Percentiles rank a stretch among this genome's conserved stretches.
These are phyloP conservation scores for Aromia moschata DNA, from an alignment of 2,888 invertebrate genomes.

Conservation along the genomic window DNA sequence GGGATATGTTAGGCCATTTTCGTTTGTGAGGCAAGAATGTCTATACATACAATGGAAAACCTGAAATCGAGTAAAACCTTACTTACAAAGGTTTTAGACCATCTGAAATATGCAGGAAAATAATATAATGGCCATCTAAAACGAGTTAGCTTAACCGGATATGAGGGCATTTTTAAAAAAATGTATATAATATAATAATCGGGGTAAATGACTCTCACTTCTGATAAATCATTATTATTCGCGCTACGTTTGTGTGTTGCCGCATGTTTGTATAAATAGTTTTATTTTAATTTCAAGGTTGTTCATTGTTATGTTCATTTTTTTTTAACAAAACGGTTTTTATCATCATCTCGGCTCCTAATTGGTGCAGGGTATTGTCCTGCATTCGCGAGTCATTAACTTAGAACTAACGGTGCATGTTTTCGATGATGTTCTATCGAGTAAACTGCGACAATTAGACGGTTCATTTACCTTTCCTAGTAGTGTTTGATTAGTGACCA, in stretches of 20 bases:
- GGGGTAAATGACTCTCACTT: constrained; percentile 21
- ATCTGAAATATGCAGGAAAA: too few relatives aligned
- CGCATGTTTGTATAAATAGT: constrained; percentile 12
- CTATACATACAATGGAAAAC: too few relatives aligned
- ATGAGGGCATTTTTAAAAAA: too few relatives aligned
- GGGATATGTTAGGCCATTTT: too few relatives aligned
- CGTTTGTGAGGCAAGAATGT: too few relatives aligned
- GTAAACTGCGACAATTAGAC: not conserved
- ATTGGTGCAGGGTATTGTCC: constrained; percentile 12
- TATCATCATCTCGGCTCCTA: not conserved
- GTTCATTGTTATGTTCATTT: constrained; percentile 7
- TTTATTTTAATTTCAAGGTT: constrained; percentile 21
- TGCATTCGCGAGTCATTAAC: constrained; percentile 15
- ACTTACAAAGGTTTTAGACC: too few relatives aligned
- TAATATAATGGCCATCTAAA: too few relatives aligned
- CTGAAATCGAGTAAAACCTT: too few relatives aligned
- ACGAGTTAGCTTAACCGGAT: too few relatives aligned
- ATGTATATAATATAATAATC: too few relatives aligned
- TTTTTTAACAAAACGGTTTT: constrained; percentile 11
- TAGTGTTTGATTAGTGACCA: not conserved
- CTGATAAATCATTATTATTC: constrained; percentile 22
- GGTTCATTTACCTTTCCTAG: not conserved
- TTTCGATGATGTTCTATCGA: not conserved
- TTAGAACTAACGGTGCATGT: constrained; percentile 4
- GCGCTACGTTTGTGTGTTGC: constrained; percentile 8